phyloP scores from a whole-genome alignment of 1,140 invertebrate genomes.

The Limonius californicus region DNA sequence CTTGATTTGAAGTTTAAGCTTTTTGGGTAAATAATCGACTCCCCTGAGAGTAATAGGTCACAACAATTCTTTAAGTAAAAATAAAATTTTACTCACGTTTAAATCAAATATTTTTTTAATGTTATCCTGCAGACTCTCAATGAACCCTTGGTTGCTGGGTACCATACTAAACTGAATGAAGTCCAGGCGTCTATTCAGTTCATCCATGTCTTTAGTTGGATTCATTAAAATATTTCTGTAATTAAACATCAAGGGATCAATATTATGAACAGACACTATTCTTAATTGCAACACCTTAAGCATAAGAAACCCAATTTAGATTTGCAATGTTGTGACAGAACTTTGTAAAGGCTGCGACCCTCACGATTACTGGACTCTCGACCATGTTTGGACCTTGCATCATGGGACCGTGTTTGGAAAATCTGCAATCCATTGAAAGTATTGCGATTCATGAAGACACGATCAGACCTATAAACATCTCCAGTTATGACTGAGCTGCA shows the following conservation, averaged over 20 bases:
- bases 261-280: too few species aligned
- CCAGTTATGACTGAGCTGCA: too few species aligned
- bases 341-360: constrained; percentile 67
- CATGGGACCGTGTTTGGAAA: constrained; percentile 68
- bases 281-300: constrained; percentile 57
- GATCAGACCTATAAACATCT: constrained; percentile 60
- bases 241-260: not conserved
- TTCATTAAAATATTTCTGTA: constrained; percentile 51
- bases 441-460: constrained; percentile 68
- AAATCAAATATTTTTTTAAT: constrained; percentile 58
- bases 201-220: constrained; percentile 55
- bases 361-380: constrained; percentile 57
- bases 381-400: constrained; percentile 68
- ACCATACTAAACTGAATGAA: constrained; percentile 60
- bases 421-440: constrained; percentile 72
- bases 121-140: constrained; percentile 54
- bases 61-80: too few species aligned
- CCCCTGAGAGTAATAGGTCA: too few species aligned
- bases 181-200: constrained; percentile 56
- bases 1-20: too few species aligned
- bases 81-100: constrained; percentile 52
- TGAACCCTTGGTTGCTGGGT: constrained; percentile 54
- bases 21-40: too few species aligned
- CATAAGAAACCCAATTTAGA: constrained; percentile 56
- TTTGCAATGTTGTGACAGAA: constrained; percentile 65